phyloP scores from a whole-genome alignment of 2,888 invertebrate species.

The Philereme transversata region DNA sequence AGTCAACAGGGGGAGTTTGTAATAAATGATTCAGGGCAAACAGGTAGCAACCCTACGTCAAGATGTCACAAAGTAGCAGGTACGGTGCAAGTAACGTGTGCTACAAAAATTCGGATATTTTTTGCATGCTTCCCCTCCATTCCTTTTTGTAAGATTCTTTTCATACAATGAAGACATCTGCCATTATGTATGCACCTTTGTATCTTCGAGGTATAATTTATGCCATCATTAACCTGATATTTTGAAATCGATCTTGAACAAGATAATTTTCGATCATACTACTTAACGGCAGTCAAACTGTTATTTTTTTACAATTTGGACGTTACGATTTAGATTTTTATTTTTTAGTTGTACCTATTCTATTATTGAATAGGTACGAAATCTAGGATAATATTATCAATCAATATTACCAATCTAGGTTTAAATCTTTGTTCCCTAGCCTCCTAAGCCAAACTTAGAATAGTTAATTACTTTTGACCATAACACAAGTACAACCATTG shows the following conservation, averaged over 20 bases:
- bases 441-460: too few species aligned
- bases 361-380: too few species aligned
- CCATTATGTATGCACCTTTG: conserved; percentile 43
- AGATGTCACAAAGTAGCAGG: conserved; percentile 82
- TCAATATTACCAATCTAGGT: too few species aligned
- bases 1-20: conserved; percentile 32
- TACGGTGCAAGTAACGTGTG: conserved; percentile 72
- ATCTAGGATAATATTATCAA: too few species aligned
- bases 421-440: too few species aligned
- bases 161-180: conserved; percentile 64
- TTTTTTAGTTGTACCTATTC: too few species aligned
- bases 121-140: conserved; percentile 63
- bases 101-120: conserved; percentile 75
- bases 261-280: too few species aligned
- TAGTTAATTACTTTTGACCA: too few species aligned
- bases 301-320: neutral
- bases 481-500: too few species aligned
- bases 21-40: conserved; percentile 48
- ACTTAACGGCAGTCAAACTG: too few species aligned
- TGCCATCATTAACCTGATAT: conserved; percentile 36
- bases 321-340: neutral
- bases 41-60: conserved; percentile 70
- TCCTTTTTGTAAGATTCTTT: conserved; percentile 54
- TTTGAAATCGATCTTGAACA: conserved; percentile 14
- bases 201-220: conserved; percentile 28